Conservation (phyloP, 2,888 invertebrate species). For the Nephrotoma flavescens region DNA sequence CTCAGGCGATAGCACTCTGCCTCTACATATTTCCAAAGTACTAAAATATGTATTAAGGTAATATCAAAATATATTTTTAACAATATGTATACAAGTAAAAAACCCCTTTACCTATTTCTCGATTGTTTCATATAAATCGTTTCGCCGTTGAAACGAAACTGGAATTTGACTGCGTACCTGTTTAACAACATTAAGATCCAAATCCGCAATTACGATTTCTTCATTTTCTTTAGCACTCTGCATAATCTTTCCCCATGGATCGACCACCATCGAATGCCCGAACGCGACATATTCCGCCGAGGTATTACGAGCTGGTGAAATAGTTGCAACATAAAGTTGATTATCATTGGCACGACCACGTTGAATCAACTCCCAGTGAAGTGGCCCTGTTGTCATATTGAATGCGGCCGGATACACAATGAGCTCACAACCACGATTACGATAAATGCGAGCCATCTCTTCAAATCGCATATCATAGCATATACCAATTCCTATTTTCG, state of each 20-base stretch:
- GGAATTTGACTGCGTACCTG: constrained; percentile 76
- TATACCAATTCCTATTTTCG: constrained; percentile 80
- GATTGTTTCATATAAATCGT: constrained; percentile 53
- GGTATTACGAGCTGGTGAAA: constrained; percentile 67
- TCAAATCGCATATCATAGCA: constrained; percentile 91
- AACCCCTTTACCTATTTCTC: neutral
- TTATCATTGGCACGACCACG: constrained; percentile 74
- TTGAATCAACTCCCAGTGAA: constrained; percentile 81
- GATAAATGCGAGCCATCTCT: constrained; percentile 66
- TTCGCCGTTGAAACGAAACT: constrained; percentile 52
- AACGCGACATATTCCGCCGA: constrained; percentile 78
- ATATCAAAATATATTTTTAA: too few relatives aligned
- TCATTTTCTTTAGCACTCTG: constrained; percentile 54
- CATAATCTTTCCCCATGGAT: constrained; percentile 64
- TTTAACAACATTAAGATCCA: constrained; percentile 55
- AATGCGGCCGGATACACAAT: constrained; percentile 90
- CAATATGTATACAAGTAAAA: too few relatives aligned
- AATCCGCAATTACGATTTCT: constrained; percentile 52
- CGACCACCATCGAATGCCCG: constrained; percentile 72
- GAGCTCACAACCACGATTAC: constrained; percentile 61
- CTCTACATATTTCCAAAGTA: too few relatives aligned
- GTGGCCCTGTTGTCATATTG: constrained; percentile 85
- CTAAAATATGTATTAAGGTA: too few relatives aligned
- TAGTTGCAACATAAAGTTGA: constrained; percentile 73
- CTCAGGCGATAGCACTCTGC: too few relatives aligned